Base-by-base conservation (phyloP, 2,888 invertebrate genomes). In the Cephalotes varians region DNA sequence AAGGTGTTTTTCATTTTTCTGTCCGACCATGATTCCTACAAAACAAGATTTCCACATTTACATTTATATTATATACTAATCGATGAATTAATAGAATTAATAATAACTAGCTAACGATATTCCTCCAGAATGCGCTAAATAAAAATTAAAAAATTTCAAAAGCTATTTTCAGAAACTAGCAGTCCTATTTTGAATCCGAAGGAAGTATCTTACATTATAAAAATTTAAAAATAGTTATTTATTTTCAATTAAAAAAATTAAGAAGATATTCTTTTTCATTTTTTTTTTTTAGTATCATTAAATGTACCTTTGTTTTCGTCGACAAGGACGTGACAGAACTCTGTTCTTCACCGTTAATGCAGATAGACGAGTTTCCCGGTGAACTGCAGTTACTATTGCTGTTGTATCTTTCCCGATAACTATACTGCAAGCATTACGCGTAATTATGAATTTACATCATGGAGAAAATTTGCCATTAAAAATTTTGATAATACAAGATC, bases 1-100 rank as follows among this genome's bases (percentile, higher is more conserved):
- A 98, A 98, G 0, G 98, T 98, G 94, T 98, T 98, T 85, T 97
- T 97, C 82, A 98, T 95, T 86, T 95, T 95, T 51, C 95, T 95
- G 88, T 97, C 97, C 5, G 94, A 96, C 90, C 93, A 96, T 91
- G 95, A 95, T 92, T 95, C 94, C 95, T 95, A 18, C 25, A 44
- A 44, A 71, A 6, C 12, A 2, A 12, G 12, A 56, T 58, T 67
- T 28, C 15, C 5, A 47, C 1, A 21, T 47, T 71, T 54, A 40
- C 25, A 2, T 1, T 18, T 2, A 34, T 2, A 51, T 54, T 40
- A 9, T 9, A 7, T 34, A 34, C 7, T n/a, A n/a, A n/a, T n/a
- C n/a, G n/a, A n/a, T n/a, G n/a, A 1, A 6, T 37, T 15, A 2
- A 4, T 9, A n/a, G 15, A 73, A 73, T 65, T 65, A 37, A 25